Percentiles rank a stretch among this genome's conserved stretches.
phyloP scores from a whole-genome alignment of 1,140 invertebrate genomes.

The Euglossa dilemma region DNA sequence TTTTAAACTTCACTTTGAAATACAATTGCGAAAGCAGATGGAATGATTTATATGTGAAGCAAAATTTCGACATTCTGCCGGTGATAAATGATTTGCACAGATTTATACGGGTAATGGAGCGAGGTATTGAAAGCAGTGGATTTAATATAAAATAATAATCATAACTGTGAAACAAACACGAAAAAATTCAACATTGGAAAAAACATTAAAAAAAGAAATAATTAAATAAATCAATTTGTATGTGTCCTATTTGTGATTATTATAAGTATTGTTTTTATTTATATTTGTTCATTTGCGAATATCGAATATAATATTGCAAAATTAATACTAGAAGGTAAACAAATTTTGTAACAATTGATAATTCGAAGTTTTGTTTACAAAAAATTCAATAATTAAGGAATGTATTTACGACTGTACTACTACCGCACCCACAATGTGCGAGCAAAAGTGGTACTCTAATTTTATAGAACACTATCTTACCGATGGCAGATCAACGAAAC shows the following conservation, averaged over 20 bases:
- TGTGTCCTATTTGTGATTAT: too few species aligned
- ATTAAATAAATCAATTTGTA: too few species aligned
- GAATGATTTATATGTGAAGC: constrained; percentile 43
- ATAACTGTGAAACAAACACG: too few species aligned
- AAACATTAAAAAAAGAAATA: too few species aligned
- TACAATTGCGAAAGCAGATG: constrained; percentile 36
- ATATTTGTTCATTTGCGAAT: too few species aligned
- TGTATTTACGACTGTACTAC: neutral
- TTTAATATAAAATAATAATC: neutral
- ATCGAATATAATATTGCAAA: too few species aligned
- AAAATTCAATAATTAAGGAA: too few species aligned
- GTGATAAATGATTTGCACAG: constrained; percentile 1
- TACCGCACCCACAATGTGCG: constrained; percentile 11
- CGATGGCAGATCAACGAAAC: constrained; percentile 47
- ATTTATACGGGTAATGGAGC: neutral
- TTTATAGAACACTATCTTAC: constrained; percentile 65
- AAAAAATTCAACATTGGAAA: too few species aligned
- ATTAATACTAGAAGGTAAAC: too few species aligned
- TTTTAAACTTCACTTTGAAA: constrained; percentile 21
- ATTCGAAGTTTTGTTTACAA: too few species aligned
- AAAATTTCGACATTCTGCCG: neutral
- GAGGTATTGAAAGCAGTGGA: neutral
- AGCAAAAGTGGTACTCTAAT: constrained; percentile 62
- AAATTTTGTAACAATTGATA: too few species aligned
- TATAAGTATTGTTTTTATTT: too few species aligned